These are phyloP conservation scores for Lamprologus callipterus DNA, from an alignment of 2,113 vertebrate species.

Conservation along the genomic window DNA sequence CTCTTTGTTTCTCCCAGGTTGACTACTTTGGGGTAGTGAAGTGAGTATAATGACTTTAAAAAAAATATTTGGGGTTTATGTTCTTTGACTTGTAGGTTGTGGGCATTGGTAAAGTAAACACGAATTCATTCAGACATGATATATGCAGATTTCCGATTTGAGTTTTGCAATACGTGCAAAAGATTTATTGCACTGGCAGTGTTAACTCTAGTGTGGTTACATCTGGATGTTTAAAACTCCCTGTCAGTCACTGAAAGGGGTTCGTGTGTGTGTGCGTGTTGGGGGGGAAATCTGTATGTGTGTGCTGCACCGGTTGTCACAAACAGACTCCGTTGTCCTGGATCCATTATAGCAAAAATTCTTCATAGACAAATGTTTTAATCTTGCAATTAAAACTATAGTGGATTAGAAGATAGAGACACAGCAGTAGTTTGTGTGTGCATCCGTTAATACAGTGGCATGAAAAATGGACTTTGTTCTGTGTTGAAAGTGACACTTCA, in stretches of 20 bases:
- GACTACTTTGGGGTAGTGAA: not conserved
- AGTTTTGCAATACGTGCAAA: not conserved
- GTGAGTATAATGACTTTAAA: not conserved
- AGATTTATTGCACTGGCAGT: not conserved
- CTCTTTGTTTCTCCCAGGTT: not conserved
- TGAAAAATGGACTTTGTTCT: not conserved
- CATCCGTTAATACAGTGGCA: not conserved
- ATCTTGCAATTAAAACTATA: not conserved
- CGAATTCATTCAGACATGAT: not conserved
- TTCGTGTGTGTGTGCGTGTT: fast-evolving
- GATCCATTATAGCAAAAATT: not conserved
- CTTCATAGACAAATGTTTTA: not conserved
- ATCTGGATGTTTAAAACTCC: not conserved
- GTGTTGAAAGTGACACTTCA: not conserved
- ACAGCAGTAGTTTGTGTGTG: not conserved
- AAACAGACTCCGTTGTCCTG: not conserved
- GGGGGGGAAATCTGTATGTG: not conserved
- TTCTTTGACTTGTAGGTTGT: not conserved
- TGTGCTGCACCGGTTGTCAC: not conserved
- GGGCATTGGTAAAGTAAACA: not conserved
- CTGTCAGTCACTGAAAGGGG: not conserved
- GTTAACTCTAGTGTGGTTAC: not conserved
- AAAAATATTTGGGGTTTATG: not conserved
- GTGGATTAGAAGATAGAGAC: not conserved
- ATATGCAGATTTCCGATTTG: not conserved